These are phyloP conservation scores for Scaeva pyrastri DNA, from an alignment of 2,888 invertebrate genomes.

Conservation along the genomic window DNA sequence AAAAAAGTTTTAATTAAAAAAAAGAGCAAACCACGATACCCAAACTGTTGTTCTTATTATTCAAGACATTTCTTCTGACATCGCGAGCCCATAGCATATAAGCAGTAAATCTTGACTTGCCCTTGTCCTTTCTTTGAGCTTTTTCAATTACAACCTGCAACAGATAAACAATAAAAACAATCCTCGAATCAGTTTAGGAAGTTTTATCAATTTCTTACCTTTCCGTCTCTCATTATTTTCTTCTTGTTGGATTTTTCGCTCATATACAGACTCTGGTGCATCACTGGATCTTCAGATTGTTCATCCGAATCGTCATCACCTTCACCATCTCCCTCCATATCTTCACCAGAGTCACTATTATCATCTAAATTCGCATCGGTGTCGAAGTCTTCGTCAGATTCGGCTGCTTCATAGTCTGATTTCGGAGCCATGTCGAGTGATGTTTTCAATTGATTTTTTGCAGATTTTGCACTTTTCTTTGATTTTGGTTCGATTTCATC, in stretches of 20 bases:
- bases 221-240: constrained; percentile 88
- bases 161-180: constrained; percentile 58
- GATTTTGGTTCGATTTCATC: constrained; percentile 89
- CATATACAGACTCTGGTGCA: constrained; percentile 87
- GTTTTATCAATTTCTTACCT: constrained; percentile 75
- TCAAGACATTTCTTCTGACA: constrained; percentile 89
- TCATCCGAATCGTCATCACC: constrained; percentile 78
- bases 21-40: constrained; percentile 25
- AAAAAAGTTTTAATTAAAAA: not conserved
- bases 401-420: constrained; percentile 50
- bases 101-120: constrained; percentile 92
- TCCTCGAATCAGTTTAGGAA: not conserved
- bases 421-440: constrained; percentile 33
- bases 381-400: constrained; percentile 68
- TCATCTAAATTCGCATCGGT: constrained; percentile 76
- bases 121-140: constrained; percentile 91
- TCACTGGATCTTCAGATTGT: constrained; percentile 81
- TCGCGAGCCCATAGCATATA: constrained; percentile 97
- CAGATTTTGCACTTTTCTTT: constrained; percentile 77
- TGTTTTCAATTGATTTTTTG: constrained; percentile 54
- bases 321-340: constrained; percentile 77
- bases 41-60: constrained; percentile 38
- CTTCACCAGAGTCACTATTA: constrained; percentile 76
- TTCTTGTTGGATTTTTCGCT: constrained; percentile 92
- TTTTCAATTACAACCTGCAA: constrained; percentile 87